Percentiles rank a stretch among this genome's conserved stretches.
phyloP scores from a whole-genome alignment of 1,140 invertebrate genomes.

The Habropoda laboriosa region DNA sequence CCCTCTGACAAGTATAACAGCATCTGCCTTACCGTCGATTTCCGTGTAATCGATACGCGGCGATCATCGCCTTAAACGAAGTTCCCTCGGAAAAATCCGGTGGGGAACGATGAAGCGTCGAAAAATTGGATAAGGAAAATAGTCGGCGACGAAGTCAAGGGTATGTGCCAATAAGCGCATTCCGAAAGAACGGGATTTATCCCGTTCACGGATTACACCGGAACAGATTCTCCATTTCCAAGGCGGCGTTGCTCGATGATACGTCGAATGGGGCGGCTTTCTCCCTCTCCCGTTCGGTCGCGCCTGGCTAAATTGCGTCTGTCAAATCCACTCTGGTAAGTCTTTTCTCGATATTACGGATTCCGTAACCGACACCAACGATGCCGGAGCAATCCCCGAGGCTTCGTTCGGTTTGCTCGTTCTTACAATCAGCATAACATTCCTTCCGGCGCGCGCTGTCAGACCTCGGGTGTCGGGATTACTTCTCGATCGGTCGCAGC shows the following conservation, averaged over 20 bases:
- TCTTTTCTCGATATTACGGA: constrained; percentile 49
- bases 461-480: constrained; percentile 11
- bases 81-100: neutral
- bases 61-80: constrained; percentile 27
- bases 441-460: neutral
- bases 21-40: neutral
- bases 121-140: constrained; percentile 27
- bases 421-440: constrained; percentile 41
- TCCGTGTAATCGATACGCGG: constrained; percentile 10
- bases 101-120: constrained; percentile 6
- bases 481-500: neutral
- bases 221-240: constrained; percentile 49
- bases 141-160: constrained; percentile 23
- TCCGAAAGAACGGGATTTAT: constrained; percentile 33
- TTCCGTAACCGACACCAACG: constrained; percentile 45
- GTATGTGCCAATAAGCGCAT: constrained; percentile 47
- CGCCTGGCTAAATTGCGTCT: constrained; percentile 43
- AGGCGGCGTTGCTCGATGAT: constrained; percentile 43
- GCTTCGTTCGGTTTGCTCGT: constrained; percentile 40
- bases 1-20: neutral
- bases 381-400: constrained; percentile 15
- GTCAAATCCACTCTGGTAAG: constrained; percentile 48
- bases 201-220: constrained; percentile 44
- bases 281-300: neutral
- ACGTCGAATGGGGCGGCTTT: constrained; percentile 27